Base-by-base conservation (phyloP, 2,797 vertebrate species). In the Menidia menidia region DNA sequence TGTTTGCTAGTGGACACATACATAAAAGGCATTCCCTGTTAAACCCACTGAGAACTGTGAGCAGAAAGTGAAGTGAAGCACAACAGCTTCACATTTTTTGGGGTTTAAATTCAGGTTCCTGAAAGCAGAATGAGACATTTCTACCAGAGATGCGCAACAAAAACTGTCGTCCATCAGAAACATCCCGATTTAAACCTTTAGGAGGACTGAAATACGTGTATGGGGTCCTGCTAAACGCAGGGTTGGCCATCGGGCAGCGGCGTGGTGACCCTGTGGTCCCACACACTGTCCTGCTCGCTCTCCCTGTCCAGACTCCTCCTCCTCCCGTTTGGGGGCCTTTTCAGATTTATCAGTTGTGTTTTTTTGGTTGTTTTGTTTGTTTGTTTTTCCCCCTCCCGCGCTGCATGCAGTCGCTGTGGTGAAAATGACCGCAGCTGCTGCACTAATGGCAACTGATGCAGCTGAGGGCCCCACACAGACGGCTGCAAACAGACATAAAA, bases 401-500 rank as follows among this genome's bases (percentile, higher is more conserved):
- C 84, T 88, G 90, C 88, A n/a, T 89, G 87, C 87, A 25, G 25
- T 2, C 89, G 87, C 89, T 82, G 88, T 90, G 86, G 88, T 88
- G 25, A 88, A 39, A 92, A 92, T 92, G 90, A 92, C 89, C 89
- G 86, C 66, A 82, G 84, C 88, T 87, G 85, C 88, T 84, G 87
- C 85, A 90, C 92, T 94, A 93, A 93, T 92, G 91, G 92, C 85
- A 92, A 92, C 93, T 89, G 89, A 93, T 91, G 90, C 85, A 80
- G 84, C 88, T 68, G 65, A 82, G 73, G 79, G 53, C 64, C 78
- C 44, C 54, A 62, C 63, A 45, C 67, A 68, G 53, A 44, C 77
- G 82, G 81, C 80, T 71, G 41, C 87, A 90, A 75, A 90, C 85
- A 86, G 82, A 89, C 82, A 94, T 93, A 90, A 92, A 93, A 88